Evolutionary conservation across 2,888 invertebrate species (phyloP), one percentile per base, ranked within the genome.

Genomic region (Pachliopta kotzebuea): DNA sequence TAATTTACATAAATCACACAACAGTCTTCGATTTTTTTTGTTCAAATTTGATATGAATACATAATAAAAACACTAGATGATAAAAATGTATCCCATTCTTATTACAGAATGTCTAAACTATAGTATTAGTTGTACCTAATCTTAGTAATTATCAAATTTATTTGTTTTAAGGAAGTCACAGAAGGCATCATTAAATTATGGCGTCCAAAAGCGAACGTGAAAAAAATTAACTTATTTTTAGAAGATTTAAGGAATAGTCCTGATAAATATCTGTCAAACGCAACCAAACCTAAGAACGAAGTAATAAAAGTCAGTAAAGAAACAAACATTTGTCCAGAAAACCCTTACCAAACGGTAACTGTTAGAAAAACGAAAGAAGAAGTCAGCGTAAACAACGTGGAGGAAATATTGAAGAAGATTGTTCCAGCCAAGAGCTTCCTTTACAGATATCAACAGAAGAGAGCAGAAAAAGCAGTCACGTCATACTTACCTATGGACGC

Each of bases 401-500:
- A 90, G 70, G 91, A 90, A 52, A 74, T 91, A 37, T 72, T 90
- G 7, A 85, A 83, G 64, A 86, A 75, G 70, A 76, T 91, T 42
- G 86, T 87, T 1, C 88, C 88, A 49, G 84, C 88, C 0, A 92
- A 90, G 69, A 92, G 92, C 68, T 92, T 92, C 70, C 69, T 92
- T 0, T 92, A 92, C 62, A 85, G 90, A 74, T 80, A 89, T 53
- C 84, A 86, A 67, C 73, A 76, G 29, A 84, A 79, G 50, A 76
- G 76, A 64, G 68, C 67, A 49, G 77, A 80, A 4, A 79, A 83
- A 71, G 74, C 77, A 26, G 70, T 77, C 0, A 85, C 85, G 11
- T 87, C 91, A 0, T 92, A 92, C 65, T 72, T 89, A 23, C 90
- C 90, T 1, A 92, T 92, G 92, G 83, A 87, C 56, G 80, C 80